Evolutionary conservation across 2,888 invertebrate genomes (phyloP).

Genomic region (Rhagonycha fulva): DNA sequence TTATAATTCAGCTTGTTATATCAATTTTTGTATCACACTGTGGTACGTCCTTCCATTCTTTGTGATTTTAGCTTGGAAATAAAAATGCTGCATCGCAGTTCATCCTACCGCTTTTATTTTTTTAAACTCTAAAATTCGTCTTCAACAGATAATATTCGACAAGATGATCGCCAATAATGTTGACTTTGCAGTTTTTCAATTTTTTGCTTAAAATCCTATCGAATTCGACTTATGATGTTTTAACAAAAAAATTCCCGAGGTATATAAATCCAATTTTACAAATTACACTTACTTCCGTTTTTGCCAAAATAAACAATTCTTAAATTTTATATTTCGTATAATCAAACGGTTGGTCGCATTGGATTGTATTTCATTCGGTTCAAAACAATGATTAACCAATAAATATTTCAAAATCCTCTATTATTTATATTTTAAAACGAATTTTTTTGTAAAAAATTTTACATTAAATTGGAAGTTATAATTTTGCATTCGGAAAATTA

Average conservation of each 20-base stretch:
- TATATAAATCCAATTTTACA: neutral
- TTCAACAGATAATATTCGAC: neutral
- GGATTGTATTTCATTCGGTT: neutral
- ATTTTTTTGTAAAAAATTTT: too few relatives aligned
- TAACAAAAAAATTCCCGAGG: neutral
- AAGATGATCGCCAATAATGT: neutral
- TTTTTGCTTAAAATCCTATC: neutral
- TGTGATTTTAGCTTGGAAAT: neutral
- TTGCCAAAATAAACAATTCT: neutral
- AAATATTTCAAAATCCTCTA: neutral
- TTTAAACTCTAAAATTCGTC: neutral
- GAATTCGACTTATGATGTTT: neutral
- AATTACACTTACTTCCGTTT: neutral
- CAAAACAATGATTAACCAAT: neutral
- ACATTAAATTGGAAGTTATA: too few relatives aligned
- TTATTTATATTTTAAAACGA: too few relatives aligned
- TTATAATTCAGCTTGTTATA: neutral
- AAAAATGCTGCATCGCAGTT: neutral
- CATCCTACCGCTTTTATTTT: neutral
- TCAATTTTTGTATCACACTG: neutral
- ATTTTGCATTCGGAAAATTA: neutral
- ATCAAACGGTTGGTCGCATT: neutral
- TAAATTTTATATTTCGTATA: neutral
- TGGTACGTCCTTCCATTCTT: neutral
- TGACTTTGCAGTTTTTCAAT: neutral